Evolutionary conservation across 2,113 vertebrate genomes (phyloP).

Genomic region (Phodopus roborovskii): DNA sequence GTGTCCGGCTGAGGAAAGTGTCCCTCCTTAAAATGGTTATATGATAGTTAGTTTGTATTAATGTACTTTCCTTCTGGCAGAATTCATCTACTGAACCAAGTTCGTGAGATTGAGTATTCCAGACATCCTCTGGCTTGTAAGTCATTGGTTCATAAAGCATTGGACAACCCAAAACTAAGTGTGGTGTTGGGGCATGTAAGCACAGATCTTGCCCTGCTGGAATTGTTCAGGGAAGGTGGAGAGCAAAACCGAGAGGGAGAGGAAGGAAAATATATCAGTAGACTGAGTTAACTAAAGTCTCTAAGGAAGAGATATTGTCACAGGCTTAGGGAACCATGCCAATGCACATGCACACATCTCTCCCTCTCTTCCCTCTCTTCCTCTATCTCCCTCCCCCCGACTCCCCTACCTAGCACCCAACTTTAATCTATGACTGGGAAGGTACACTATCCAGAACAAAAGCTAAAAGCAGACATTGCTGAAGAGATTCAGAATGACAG

Average conservation of each 20-base stretch:
- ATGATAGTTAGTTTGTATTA: neutral
- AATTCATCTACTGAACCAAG: neutral
- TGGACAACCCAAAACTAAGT: neutral
- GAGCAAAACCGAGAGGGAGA: neutral
- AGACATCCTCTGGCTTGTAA: neutral
- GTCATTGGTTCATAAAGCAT: neutral
- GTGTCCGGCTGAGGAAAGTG: neutral
- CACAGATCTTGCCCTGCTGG: neutral
- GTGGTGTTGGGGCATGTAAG: neutral
- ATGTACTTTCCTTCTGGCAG: neutral
- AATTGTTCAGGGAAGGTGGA: neutral
- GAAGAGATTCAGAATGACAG: neutral
- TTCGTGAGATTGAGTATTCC: neutral
- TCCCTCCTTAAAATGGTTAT: neutral
- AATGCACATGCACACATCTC: neutral
- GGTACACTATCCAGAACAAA: neutral
- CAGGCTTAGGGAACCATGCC: too few relatives aligned
- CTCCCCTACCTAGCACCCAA: neutral
- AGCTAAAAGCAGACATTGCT: neutral
- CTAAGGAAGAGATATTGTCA: neutral
- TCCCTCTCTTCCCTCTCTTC: too few relatives aligned
- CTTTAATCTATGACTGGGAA: neutral
- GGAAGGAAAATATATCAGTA: neutral
- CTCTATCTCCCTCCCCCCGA: too few relatives aligned
- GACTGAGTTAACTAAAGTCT: too few relatives aligned